A percentile compares a stretch with the other conserved stretches of the same genome.
These are phyloP conservation scores for Jordanella pulchra DNA, from an alignment of 2,797 vertebrate species.

Conservation along the genomic window DNA sequence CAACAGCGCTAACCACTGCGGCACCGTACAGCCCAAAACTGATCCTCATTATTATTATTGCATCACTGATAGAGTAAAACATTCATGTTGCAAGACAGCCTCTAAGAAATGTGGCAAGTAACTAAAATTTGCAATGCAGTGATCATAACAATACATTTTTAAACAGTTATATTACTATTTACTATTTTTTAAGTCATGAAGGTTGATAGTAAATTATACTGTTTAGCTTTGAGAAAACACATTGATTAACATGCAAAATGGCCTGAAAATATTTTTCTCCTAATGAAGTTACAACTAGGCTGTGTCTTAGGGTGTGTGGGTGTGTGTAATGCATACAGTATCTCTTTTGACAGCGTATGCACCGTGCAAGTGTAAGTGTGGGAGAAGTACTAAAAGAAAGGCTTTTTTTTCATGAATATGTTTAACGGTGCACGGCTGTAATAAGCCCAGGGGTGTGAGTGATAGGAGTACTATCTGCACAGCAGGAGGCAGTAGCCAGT, in stretches of 20 bases:
- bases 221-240: slow-evolving; percentile 26
- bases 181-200: slow-evolving; percentile 18
- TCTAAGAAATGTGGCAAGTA: no score
- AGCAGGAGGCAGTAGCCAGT: slow-evolving; percentile 67
- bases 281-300: slow-evolving; percentile 38
- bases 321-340: slow-evolving; percentile 20
- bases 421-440: slow-evolving; percentile 70
- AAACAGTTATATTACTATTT: not conserved
- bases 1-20: no score
- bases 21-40: no score
- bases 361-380: slow-evolving; percentile 22
- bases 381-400: slow-evolving; percentile 41
- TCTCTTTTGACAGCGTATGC: slow-evolving; percentile 29
- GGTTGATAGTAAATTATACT: slow-evolving; percentile 22
- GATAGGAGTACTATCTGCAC: slow-evolving; percentile 70
- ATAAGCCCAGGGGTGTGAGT: slow-evolving; percentile 74
- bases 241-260: slow-evolving; percentile 38
- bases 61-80: no score
- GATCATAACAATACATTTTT: not conserved
- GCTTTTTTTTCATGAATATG: slow-evolving; percentile 76
- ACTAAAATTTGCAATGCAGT: not conserved
- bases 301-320: slow-evolving; percentile 20
- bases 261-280: slow-evolving; percentile 53
- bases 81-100: no score
- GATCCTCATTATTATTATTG: no score